Evolutionary conservation across 2,113 vertebrate genomes (phyloP).

Genomic region (Archilochus colubris): DNA sequence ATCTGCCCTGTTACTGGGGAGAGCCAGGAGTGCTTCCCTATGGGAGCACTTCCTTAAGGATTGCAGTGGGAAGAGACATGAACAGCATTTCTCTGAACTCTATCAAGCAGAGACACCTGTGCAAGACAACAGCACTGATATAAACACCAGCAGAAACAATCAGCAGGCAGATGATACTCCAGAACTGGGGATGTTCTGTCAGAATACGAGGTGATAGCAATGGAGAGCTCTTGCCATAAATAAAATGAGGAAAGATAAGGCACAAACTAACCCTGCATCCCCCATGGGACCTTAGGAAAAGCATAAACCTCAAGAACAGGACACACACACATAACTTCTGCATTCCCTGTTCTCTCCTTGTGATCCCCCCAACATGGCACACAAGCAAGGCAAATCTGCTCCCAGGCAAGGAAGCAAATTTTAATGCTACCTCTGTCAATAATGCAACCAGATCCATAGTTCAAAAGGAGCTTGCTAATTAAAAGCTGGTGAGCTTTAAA

Average conservation of each 20-base stretch:
- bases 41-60: neutral
- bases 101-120: neutral
- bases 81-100: neutral
- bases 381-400: conserved; percentile 49
- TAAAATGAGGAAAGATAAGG: neutral
- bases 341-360: neutral
- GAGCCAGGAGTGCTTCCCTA: neutral
- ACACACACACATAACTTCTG: neutral
- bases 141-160: neutral
- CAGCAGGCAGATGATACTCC: neutral
- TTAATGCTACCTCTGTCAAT: conserved; percentile 88
- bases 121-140: neutral
- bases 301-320: neutral
- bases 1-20: neutral
- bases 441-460: conserved; percentile 95
- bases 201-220: neutral
- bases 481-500: conserved; percentile 96
- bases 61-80: neutral
- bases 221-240: neutral
- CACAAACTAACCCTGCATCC: neutral
- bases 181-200: neutral
- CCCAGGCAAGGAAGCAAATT: conserved; percentile 68
- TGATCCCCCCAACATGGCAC: neutral
- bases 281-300: neutral
- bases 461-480: conserved; percentile 99